Evolutionary conservation across 2,888 invertebrate genomes (phyloP).

Genomic region (Zaprionus obscuricornis): DNA sequence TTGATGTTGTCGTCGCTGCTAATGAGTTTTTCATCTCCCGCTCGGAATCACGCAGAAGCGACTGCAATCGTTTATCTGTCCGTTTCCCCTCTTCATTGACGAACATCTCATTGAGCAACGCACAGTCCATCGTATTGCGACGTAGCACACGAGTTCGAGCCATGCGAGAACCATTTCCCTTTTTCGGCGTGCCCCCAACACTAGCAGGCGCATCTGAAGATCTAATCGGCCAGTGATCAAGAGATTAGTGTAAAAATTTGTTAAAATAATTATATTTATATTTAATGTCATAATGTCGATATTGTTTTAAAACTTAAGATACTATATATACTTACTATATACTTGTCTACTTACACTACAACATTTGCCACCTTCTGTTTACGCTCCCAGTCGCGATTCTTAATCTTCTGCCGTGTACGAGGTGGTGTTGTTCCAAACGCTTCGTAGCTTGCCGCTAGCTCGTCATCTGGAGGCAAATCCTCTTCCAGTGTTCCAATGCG

Average conservation of each 20-base stretch:
- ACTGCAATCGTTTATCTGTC: conserved; percentile 87
- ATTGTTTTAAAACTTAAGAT: too few species aligned
- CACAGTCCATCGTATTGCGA: conserved; percentile 84
- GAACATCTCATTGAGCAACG: conserved; percentile 83
- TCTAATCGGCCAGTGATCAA: too few species aligned
- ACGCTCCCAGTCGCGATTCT: conserved; percentile 84
- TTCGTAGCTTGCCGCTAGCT: conserved; percentile 85
- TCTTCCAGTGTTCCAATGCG: conserved; percentile 68
- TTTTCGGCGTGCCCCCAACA: conserved; percentile 69
- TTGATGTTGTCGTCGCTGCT: conserved; percentile 35
- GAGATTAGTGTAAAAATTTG: too few species aligned
- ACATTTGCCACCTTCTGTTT: conserved; percentile 77
- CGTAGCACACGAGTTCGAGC: conserved; percentile 82
- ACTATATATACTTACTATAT: too few species aligned
- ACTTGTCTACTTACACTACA: conserved; percentile 78
- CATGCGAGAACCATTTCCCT: conserved; percentile 80
- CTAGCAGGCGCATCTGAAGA: conserved; percentile 60
- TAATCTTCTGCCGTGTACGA: conserved; percentile 88
- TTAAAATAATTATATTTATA: too few species aligned
- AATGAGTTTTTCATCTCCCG: conserved; percentile 85
- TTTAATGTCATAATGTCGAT: too few species aligned
- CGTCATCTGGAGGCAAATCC: conserved; percentile 82
- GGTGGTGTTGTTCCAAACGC: conserved; percentile 91
- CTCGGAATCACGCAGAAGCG: conserved; percentile 87
- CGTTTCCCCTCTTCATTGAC: conserved; percentile 84